Base-by-base conservation (phyloP, 2,113 vertebrate genomes). In the Columbina picui region DNA sequence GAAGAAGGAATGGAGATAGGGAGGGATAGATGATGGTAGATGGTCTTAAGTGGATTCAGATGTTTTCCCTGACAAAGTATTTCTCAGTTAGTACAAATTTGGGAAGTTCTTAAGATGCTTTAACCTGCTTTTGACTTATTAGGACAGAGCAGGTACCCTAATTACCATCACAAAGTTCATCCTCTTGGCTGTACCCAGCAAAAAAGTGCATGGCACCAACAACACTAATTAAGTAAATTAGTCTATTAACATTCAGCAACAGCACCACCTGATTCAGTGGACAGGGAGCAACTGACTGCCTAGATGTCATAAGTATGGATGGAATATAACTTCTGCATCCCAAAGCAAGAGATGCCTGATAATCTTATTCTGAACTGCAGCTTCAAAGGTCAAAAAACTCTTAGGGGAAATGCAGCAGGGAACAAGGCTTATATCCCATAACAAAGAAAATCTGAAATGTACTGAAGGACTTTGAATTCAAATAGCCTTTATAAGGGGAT, bases 381-480 rank as follows among this genome's bases (percentile, higher is more conserved):
- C 76, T 97, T 96, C 89, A 97, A 95, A 97, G 76, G 92, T 97
- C 93, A 96, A 86, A 90, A 94, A 86, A 29, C 10, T 88, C 38
- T 27, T 64, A 27, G 13, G 26, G 39, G 60, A 89, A 86, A 84
- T 81, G 60, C 87, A 93, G 45, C 50, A 91, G 87, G 60, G 92
- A 90, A 90, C 76, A 93, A 23, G 19, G 21, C 29, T 85, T 87
- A 63, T 73, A 95, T 88, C 49, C 9, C 49, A 59, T 60, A 88
- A 64, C 57, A 94, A 94, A 86, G 57, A 63, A 93, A 87, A 93
- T 67, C 25, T 90, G 82, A 92, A 91, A 68, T 59, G 43, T 70
- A 71, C 25, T 52, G 56, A 91, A 95, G 82, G 92, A 76, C 36
- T 91, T 89, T 68, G 43, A 94, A 96, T 94, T 95, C 89, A 95